These are phyloP conservation scores for Operophtera brumata DNA, from an alignment of 2,888 invertebrate genomes.

Conservation along the genomic window DNA sequence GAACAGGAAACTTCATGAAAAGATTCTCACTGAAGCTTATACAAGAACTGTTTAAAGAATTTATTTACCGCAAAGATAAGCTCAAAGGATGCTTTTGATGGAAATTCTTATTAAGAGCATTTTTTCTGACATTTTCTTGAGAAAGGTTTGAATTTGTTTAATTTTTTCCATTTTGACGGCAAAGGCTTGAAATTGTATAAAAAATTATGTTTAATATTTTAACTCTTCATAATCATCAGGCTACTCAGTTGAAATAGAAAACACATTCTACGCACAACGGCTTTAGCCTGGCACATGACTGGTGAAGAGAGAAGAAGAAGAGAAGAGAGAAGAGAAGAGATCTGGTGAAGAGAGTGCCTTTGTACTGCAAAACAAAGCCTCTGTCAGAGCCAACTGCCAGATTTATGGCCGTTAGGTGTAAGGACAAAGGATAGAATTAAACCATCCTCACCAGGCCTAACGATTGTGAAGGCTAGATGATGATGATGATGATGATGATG, in stretches of 20 bases:
- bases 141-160: constrained; percentile 1
- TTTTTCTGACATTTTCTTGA: constrained; percentile 18
- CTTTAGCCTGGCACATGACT: no score
- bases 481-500: background rate
- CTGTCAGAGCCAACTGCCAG: no score
- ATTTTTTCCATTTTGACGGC: constrained; percentile 14
- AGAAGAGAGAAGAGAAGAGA: no score
- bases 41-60: constrained; percentile 41
- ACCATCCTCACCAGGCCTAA: no score
- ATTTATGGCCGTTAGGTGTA: no score
- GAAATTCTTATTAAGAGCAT: constrained; percentile 29
- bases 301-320: no score
- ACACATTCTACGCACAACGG: background rate
- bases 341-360: no score
- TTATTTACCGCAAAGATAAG: constrained; percentile 51
- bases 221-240: background rate
- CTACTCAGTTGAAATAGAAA: background rate
- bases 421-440: no score
- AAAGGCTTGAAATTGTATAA: background rate
- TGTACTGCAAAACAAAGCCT: no score
- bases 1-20: constrained; percentile 28
- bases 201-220: background rate
- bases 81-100: constrained; percentile 32
- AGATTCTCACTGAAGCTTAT: constrained; percentile 27
- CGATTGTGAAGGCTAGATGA: background rate